Percentiles rank a stretch among this genome's conserved stretches.
Conservation (phyloP, 30 jellyfish, hydroid and myxozoan genomes). For the Pseudorhiza aurosa region DNA sequence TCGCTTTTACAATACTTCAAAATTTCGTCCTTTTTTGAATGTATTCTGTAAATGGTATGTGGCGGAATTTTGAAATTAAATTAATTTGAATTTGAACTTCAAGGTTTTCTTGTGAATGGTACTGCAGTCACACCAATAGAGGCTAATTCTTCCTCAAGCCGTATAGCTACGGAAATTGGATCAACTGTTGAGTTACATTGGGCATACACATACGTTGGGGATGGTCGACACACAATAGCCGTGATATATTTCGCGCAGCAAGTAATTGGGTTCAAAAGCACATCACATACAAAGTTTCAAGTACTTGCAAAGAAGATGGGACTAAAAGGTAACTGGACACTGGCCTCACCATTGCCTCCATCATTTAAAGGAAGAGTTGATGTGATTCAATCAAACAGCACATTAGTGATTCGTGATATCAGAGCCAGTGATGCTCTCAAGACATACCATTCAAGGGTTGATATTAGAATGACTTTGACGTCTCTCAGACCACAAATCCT, state of each 20-base stretch:
- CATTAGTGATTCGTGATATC: slow-evolving; percentile 21
- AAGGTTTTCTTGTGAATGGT: background rate
- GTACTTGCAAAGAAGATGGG: slow-evolving; percentile 12
- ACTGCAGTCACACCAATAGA: background rate
- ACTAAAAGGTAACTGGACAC: background rate
- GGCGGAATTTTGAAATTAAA: too few species aligned
- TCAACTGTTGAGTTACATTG: slow-evolving; percentile 46
- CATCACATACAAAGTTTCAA: background rate
- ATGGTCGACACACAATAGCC: background rate
- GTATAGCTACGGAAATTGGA: background rate
- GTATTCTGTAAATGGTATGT: too few species aligned
- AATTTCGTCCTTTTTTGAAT: too few species aligned
- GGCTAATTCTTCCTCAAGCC: slow-evolving; percentile 30
- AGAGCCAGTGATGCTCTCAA: slow-evolving; percentile 9
- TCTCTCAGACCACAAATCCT: too few species aligned
- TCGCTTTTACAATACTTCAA: too few species aligned
- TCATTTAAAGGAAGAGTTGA: slow-evolving; percentile 32
- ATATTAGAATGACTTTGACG: too few species aligned
- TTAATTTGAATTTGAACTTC: too few species aligned
- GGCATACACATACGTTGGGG: slow-evolving; percentile 16
- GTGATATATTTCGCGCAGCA: background rate
- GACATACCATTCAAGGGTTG: too few species aligned
- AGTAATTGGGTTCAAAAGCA: background rate
- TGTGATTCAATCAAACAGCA: slow-evolving; percentile 22
- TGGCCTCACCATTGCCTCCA: slow-evolving; percentile 12